Evolutionary conservation across 2,113 vertebrate species (phyloP).

Genomic region (Acanthochromis polyacanthus): DNA sequence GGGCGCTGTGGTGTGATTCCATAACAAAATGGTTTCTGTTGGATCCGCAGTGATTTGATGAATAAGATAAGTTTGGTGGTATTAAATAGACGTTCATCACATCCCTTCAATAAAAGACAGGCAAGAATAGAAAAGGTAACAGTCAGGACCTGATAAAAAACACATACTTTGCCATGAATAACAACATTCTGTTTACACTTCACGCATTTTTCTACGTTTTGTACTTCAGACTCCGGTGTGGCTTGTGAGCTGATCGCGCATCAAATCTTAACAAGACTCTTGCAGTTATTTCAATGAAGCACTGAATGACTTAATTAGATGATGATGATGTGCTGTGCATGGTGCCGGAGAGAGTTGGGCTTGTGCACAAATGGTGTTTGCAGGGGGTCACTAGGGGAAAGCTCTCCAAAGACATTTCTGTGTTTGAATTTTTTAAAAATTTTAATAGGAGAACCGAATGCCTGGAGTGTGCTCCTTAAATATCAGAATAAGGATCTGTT

Average conservation of each 20-base stretch:
- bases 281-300: conserved; percentile 80
- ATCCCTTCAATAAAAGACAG: conserved; percentile 7
- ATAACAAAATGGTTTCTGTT: no score
- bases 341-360: conserved; percentile 50
- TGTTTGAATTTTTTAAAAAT: conserved; percentile 44
- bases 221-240: not conserved
- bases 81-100: not conserved
- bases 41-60: no score
- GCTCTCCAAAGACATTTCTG: not conserved
- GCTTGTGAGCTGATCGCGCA: conserved; percentile 66
- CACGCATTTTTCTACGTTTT: not conserved
- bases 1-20: no score
- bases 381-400: not conserved
- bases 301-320: conserved; percentile 75
- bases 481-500: no score
- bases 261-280: conserved; percentile 78
- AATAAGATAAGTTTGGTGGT: no score
- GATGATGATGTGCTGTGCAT: conserved; percentile 56
- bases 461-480: not conserved
- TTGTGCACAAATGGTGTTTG: conserved; percentile 38
- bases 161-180: not conserved
- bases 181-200: not conserved
- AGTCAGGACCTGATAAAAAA: not conserved
- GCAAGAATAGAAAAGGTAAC: not conserved
- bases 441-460: conserved; percentile 35